These are phyloP conservation scores for Myoxocephalus aenaeus DNA, from an alignment of 2,797 vertebrate genomes.

Conservation along the genomic window DNA sequence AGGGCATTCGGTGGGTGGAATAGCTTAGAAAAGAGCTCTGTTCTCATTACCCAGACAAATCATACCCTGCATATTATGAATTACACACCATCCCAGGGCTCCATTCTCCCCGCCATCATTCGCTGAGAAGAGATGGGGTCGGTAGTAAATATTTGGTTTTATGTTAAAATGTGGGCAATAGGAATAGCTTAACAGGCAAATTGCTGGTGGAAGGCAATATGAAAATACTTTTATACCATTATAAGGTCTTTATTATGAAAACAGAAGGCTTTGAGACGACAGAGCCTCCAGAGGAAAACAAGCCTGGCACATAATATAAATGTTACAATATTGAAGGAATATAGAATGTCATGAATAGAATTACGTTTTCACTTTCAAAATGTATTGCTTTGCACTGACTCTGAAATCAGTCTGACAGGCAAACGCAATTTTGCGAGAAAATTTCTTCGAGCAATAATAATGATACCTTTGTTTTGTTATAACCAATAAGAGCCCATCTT, in stretches of 20 bases:
- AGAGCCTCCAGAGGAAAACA: constrained; percentile 63
- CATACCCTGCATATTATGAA: constrained; percentile 75
- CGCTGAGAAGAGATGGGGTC: constrained; percentile 33
- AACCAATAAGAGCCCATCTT: constrained; percentile 64
- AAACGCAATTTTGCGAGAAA: constrained; percentile 62
- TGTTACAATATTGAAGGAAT: constrained; percentile 65
- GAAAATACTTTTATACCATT: constrained; percentile 57
- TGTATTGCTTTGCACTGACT: constrained; percentile 56
- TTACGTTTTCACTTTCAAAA: constrained; percentile 74
- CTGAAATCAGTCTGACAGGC: constrained; percentile 72
- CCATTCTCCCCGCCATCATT: constrained; percentile 50
- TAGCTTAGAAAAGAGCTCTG: constrained; percentile 73
- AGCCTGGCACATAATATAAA: constrained; percentile 69
- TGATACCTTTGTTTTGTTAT: constrained; percentile 67
- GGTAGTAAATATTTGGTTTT: constrained; percentile 66
- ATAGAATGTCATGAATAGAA: constrained; percentile 79
- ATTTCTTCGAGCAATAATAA: constrained; percentile 69
- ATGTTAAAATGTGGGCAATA: constrained; percentile 53
- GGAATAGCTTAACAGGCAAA: constrained; percentile 48
- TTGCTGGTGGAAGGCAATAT: constrained; percentile 39
- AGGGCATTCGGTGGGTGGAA: constrained; percentile 75
- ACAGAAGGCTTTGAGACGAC: constrained; percentile 61
- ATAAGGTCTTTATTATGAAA: constrained; percentile 65
- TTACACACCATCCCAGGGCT: constrained; percentile 61
- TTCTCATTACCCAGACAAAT: constrained; percentile 84